Evolutionary conservation across 2,888 invertebrate species (phyloP).

Genomic region (Crematogaster levior): DNA sequence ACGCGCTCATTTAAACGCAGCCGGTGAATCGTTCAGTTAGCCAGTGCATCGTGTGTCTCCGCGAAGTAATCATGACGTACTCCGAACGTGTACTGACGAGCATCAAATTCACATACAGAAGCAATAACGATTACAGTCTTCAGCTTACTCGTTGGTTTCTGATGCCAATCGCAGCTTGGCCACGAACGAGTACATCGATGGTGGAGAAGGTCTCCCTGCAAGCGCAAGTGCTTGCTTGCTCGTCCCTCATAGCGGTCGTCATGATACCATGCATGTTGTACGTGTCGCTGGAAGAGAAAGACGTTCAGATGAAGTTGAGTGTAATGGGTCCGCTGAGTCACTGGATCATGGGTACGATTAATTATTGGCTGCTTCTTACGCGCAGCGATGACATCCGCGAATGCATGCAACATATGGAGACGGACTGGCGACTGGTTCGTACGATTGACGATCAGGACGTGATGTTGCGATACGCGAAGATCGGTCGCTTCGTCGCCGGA

Average conservation of each 20-base stretch:
- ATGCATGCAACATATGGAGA: conserved; percentile 67
- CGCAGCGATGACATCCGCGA: conserved; percentile 56
- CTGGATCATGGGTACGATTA: conserved; percentile 68
- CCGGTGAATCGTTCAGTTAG: not conserved
- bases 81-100: not conserved
- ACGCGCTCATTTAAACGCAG: conserved; percentile 17
- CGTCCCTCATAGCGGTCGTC: conserved; percentile 53
- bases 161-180: conserved; percentile 75
- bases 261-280: conserved; percentile 65
- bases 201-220: not conserved
- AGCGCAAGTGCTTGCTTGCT: conserved; percentile 12
- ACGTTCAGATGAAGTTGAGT: conserved; percentile 64
- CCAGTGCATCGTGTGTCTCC: conserved; percentile 34
- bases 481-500: conserved; percentile 56
- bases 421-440: conserved; percentile 60
- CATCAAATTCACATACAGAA: conserved; percentile 9
- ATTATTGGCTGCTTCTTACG: conserved; percentile 68
- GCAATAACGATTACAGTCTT: conserved; percentile 65
- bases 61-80: conserved; percentile 25
- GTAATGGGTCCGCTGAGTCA: conserved; percentile 73
- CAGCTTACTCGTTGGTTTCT: conserved; percentile 75
- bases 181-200: not conserved
- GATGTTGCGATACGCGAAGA: conserved; percentile 61
- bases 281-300: conserved; percentile 66
- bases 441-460: conserved; percentile 57